Evolutionary conservation across 2,797 vertebrate species (phyloP), one percentile per base, ranked within the genome.

Genomic region (Hafferia zeledoni): DNA sequence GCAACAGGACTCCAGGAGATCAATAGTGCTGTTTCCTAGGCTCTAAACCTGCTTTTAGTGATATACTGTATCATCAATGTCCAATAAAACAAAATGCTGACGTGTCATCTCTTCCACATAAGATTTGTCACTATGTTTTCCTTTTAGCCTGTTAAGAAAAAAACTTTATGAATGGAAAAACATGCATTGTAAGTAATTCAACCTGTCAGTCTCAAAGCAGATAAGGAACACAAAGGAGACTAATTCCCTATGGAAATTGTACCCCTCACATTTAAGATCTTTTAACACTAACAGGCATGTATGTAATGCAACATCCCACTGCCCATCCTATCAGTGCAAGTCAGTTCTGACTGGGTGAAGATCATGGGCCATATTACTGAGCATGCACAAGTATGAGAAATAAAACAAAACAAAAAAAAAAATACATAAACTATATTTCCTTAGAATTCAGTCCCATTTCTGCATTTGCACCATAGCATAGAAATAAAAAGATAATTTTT

Each of bases 1-100:
- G 92, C 93, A 95, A 95, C 56, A 71, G 25, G 75, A 72, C 59
- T 96, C 87, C 72, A 41, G 52, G 69, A 96, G 90, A 97, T 97
- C 96, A 95, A 97, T 96, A 95, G 55, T 52, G 52, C 91, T 90
- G 88, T 91, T 96, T 97, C 93, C 95, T 94, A 91, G 52, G 52
- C 92, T 95, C 84, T 95, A 94, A 96, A 97, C 52, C 50, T 89
- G 79, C 92, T 95, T 80, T 89, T 76, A 96, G 84, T 96, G 90
- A 96, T 95, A 95, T 91, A 97, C 74, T 56, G 65, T 22, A 87
- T 19, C 90, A 91, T 84, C 87, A 87, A 89, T 91, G 92, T 50
- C 65, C 91, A 90, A 71, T 95, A 94, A 97, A 95, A 65, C 50
- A 93, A 95, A 96, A 93, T 27, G 77, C 93, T 95, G 93, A 93